A percentile compares a stretch with the other conserved stretches of the same genome.
phyloP scores from a whole-genome alignment of 1,140 invertebrate genomes.

The Eubasilissa regina region DNA sequence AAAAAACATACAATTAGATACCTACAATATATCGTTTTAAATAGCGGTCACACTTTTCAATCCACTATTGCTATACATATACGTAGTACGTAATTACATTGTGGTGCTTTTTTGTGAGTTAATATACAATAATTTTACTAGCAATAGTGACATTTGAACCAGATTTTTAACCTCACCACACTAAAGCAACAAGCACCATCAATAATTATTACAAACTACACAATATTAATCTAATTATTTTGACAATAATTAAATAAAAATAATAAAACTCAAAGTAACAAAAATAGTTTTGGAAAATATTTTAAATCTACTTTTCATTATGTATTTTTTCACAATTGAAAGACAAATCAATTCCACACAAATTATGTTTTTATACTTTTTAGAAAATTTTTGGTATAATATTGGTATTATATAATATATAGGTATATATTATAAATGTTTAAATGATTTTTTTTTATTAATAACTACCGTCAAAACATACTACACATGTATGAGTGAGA shows the following conservation, averaged over 20 bases:
- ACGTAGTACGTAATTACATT: neutral
- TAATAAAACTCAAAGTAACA: neutral
- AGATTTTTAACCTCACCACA: neutral
- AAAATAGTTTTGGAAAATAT: neutral
- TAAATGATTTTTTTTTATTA: no score
- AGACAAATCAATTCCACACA: neutral
- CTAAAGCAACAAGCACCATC: constrained; percentile 36
- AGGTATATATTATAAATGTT: no score
- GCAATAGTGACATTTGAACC: neutral
- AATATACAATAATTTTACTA: neutral
- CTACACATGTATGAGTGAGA: no score
- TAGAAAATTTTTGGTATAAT: neutral
- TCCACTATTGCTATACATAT: neutral
- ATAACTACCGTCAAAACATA: no score
- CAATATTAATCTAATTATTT: constrained; percentile 19
- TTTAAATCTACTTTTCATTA: neutral
- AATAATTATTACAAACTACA: constrained; percentile 10
- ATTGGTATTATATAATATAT: neutral
- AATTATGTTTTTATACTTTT: neutral
- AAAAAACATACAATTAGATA: neutral
- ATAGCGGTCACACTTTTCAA: neutral
- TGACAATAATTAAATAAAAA: neutral
- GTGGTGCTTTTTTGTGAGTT: neutral
- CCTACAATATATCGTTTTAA: neutral
- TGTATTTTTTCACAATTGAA: neutral